phyloP scores from a whole-genome alignment of 2,113 vertebrate genomes.

The Prietella phreatophila region DNA sequence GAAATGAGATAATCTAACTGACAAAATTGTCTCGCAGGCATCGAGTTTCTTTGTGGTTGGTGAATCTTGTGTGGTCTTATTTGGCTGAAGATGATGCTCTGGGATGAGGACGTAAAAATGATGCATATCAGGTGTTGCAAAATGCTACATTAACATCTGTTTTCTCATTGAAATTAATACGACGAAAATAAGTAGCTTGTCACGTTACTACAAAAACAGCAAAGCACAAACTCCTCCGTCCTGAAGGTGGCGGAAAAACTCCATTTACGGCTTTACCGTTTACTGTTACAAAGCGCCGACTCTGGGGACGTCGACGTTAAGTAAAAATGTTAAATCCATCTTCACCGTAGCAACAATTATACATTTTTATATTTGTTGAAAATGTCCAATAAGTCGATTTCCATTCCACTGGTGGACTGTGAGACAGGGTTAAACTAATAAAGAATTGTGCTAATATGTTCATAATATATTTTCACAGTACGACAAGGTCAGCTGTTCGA shows the following conservation, averaged over 20 bases:
- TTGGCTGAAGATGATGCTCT: background rate
- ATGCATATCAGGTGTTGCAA: background rate
- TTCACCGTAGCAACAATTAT: background rate
- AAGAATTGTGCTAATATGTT: background rate
- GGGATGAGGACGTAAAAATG: background rate
- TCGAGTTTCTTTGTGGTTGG: background rate
- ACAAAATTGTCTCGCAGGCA: constrained; percentile 3
- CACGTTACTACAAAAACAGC: background rate
- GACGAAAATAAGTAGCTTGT: background rate
- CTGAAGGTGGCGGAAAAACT: background rate
- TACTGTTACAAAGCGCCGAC: no score
- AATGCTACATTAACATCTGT: background rate
- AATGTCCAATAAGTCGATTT: no score
- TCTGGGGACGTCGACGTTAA: background rate
- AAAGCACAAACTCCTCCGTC: background rate
- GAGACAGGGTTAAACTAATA: background rate
- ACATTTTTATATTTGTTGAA: no score
- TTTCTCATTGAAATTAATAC: background rate
- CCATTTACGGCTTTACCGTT: background rate
- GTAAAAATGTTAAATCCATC: background rate
- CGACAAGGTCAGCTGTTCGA: background rate
- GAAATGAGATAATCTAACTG: constrained; percentile 28
- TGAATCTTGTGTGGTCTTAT: background rate
- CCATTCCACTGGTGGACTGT: no score
- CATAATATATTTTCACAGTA: constrained; percentile 3